These are phyloP conservation scores for Strix aluco DNA, from an alignment of 2,113 vertebrate species.

Conservation along the genomic window DNA sequence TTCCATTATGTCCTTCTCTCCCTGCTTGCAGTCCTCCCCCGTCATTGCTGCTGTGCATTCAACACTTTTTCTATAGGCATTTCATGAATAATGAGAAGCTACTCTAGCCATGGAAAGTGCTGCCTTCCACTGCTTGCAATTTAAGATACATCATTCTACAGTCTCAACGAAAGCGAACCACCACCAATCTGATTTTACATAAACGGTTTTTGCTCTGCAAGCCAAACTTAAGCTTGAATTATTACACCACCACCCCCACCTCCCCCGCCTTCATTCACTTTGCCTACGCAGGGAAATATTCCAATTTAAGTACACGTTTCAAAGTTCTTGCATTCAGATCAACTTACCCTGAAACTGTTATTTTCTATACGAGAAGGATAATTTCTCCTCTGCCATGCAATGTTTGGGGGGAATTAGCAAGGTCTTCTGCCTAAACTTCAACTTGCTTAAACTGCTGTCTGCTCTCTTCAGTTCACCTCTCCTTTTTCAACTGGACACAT, in stretches of 20 bases:
- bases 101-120: neutral
- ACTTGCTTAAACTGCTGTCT: neutral
- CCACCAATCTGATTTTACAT: neutral
- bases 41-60: neutral
- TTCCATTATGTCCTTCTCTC: neutral
- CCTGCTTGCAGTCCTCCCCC: neutral
- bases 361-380: neutral
- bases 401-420: neutral
- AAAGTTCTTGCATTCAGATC: neutral
- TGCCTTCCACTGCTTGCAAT: neutral
- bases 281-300: neutral
- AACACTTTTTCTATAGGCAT: neutral
- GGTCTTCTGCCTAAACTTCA: neutral
- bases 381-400: neutral
- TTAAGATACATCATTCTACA: neutral
- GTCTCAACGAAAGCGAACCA: neutral
- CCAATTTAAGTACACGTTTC: neutral
- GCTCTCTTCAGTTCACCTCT: neutral
- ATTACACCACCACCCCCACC: neutral
- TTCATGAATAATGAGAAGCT: conserved; percentile 34
- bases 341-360: neutral
- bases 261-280: neutral
- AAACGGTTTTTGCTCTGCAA: neutral
- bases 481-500: neutral
- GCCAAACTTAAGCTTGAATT: neutral